phyloP scores from a whole-genome alignment of 2,113 vertebrate species.

The Arenaria interpres region DNA sequence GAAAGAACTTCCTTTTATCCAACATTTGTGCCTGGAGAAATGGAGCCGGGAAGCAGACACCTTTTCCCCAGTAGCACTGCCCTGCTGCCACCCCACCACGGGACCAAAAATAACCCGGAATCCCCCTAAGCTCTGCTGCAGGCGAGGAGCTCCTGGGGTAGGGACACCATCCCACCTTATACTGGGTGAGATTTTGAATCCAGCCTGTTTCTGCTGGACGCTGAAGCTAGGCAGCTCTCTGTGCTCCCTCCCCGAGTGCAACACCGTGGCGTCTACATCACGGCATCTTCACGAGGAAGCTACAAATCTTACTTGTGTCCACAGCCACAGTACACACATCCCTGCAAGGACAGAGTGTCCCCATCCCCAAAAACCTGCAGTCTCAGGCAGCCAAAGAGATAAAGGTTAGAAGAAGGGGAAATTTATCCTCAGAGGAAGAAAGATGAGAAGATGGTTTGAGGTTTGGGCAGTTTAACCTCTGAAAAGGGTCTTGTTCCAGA shows the following conservation, averaged over 20 bases:
- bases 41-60: background rate
- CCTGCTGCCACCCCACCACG: background rate
- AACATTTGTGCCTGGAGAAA: background rate
- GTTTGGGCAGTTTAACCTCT: background rate
- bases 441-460: background rate
- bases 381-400: background rate
- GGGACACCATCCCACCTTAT: background rate
- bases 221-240: no score
- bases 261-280: background rate
- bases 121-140: background rate
- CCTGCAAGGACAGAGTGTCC: background rate
- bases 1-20: conserved; percentile 28
- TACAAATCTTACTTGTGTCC: background rate
- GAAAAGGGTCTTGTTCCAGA: background rate
- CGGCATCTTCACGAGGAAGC: background rate
- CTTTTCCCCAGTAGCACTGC: background rate
- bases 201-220: no score
- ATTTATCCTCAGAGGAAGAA: background rate
- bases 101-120: background rate
- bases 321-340: background rate
- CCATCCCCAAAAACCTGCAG: background rate
- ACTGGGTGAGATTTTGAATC: no score
- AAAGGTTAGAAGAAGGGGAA: background rate
- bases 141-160: background rate
- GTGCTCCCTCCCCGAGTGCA: background rate